A percentile compares a stretch with the other conserved stretches of the same genome.
phyloP scores from a whole-genome alignment of 1,140 invertebrate genomes.

The Drosophila pectinifera region DNA sequence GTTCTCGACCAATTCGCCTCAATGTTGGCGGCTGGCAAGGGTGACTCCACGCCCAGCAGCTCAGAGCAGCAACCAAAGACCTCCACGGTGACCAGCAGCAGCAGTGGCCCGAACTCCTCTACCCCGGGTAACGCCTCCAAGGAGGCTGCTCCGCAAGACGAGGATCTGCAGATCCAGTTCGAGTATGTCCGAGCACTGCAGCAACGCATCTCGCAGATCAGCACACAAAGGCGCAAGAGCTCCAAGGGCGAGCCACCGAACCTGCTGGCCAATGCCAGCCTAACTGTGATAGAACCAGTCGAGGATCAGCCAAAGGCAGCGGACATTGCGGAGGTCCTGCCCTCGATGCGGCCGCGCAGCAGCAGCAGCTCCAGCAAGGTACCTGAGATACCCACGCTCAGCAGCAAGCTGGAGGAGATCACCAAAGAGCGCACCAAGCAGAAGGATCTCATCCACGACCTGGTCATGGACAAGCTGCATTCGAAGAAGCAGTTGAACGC shows the following conservation, averaged over 20 bases:
- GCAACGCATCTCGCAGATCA: constrained; percentile 90
- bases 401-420: constrained; percentile 87
- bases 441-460: constrained; percentile 90
- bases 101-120: constrained; percentile 49
- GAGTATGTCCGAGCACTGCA: constrained; percentile 89
- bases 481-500: constrained; percentile 88
- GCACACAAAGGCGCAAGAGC: constrained; percentile 88
- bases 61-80: constrained; percentile 79
- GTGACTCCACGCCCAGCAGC: constrained; percentile 75
- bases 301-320: constrained; percentile 25
- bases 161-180: constrained; percentile 72
- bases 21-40: constrained; percentile 54
- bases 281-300: constrained; percentile 81
- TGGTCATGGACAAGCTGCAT: constrained; percentile 91
- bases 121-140: constrained; percentile 47
- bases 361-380: constrained; percentile 71
- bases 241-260: constrained; percentile 85
- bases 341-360: constrained; percentile 56
- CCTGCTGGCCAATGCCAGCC: constrained; percentile 40
- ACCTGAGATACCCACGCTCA: constrained; percentile 77
- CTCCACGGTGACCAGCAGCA: constrained; percentile 59
- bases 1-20: constrained; percentile 68
- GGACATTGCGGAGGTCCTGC: constrained; percentile 1
- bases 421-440: constrained; percentile 89
- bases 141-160: constrained; percentile 39